phyloP scores from a whole-genome alignment of 2,113 vertebrate genomes.

The Excalfactoria chinensis region DNA sequence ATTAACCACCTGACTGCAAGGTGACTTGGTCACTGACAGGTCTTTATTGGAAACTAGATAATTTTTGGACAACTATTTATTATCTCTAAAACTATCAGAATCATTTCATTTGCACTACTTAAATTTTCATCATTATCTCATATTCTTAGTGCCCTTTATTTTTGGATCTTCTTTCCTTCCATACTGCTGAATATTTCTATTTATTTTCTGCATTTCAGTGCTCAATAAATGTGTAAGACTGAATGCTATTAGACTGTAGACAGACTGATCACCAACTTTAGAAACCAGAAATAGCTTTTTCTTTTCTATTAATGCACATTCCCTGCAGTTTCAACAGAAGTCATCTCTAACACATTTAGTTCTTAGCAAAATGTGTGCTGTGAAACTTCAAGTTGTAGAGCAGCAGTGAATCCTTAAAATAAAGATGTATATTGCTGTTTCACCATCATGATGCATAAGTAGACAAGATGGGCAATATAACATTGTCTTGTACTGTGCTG shows the following conservation, averaged over 20 bases:
- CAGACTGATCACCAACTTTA: not conserved
- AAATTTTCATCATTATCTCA: not conserved
- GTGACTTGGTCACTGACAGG: not conserved
- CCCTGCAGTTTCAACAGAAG: not conserved
- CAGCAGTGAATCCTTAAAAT: not conserved
- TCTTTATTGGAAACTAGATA: not conserved
- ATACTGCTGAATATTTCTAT: not conserved
- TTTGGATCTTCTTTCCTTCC: not conserved
- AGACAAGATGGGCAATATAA: not conserved
- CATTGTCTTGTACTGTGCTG: not conserved
- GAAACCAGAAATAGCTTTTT: not conserved
- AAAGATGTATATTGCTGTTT: accelerated
- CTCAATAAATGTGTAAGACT: not conserved
- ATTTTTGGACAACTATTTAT: not conserved
- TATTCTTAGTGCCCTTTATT: not conserved
- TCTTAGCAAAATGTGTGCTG: not conserved
- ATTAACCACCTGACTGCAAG: not conserved
- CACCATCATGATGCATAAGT: not conserved
- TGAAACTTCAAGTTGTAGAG: not conserved
- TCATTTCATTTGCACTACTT: not conserved
- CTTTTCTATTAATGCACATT: not conserved
- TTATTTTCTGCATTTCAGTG: not conserved
- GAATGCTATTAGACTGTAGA: not conserved
- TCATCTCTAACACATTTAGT: not conserved
- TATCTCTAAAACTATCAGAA: not conserved